phyloP scores from a whole-genome alignment of 2,888 invertebrate genomes.

The Candidula unifasciata region DNA sequence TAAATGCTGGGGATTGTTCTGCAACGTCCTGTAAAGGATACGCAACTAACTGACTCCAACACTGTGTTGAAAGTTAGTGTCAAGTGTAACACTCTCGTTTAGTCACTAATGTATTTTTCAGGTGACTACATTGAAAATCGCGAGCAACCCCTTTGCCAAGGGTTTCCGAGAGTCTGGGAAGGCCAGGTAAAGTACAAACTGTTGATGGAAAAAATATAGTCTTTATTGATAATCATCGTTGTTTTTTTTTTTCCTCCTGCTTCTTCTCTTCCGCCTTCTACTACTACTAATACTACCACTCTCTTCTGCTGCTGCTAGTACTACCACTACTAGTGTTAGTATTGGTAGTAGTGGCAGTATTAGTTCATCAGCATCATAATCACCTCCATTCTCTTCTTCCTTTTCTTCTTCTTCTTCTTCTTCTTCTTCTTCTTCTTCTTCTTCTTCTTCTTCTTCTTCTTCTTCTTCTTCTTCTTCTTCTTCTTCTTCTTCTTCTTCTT shows the following conservation, averaged over 20 bases:
- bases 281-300: too few species aligned
- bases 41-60: too few species aligned
- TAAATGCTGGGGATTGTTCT: too few species aligned
- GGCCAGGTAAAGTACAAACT: constrained; percentile 59
- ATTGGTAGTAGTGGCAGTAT: too few species aligned
- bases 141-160: constrained; percentile 70
- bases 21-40: too few species aligned
- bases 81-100: too few species aligned
- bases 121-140: constrained; percentile 70
- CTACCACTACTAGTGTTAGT: too few species aligned
- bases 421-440: background rate
- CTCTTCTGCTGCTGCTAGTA: too few species aligned
- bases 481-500: background rate
- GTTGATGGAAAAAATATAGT: background rate
- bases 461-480: background rate
- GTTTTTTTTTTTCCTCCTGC: background rate
- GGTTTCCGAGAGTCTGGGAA: constrained; percentile 70
- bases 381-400: constrained; percentile 14
- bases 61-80: too few species aligned
- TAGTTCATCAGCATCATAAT: background rate
- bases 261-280: background rate
- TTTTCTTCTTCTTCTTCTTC: constrained; percentile 16
- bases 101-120: constrained; percentile 49
- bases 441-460: too few species aligned
- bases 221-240: background rate